phyloP scores from a whole-genome alignment of 2,888 invertebrate genomes.

The Eupeodes luniger region DNA sequence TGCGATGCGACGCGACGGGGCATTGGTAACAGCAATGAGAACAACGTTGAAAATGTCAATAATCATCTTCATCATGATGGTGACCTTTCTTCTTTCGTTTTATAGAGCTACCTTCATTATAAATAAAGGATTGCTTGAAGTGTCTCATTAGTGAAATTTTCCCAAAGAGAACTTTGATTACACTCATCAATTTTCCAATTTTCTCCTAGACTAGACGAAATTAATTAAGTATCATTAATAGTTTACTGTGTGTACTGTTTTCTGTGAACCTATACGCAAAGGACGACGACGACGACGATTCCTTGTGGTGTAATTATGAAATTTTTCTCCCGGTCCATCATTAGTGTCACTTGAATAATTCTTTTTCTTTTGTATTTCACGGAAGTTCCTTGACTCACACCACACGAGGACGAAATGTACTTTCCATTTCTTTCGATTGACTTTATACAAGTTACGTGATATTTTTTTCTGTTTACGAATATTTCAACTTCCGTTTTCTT shows the following conservation, averaged over 20 bases:
- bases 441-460: background rate
- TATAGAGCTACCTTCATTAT: background rate
- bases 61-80: constrained; percentile 10
- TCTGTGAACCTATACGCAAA: background rate
- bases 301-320: constrained; percentile 1
- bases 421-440: background rate
- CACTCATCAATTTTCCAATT: constrained; percentile 48
- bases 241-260: background rate
- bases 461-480: background rate
- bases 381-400: background rate
- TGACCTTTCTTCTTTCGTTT: background rate
- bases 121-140: constrained; percentile 29
- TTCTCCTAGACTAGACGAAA: constrained; percentile 46
- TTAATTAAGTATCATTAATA: constrained; percentile 46
- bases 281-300: background rate
- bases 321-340: background rate
- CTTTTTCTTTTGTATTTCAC: background rate
- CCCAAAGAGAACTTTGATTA: constrained; percentile 50
- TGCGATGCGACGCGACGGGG: too few relatives aligned
- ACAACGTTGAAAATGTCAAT: background rate
- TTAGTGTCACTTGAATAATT: constrained; percentile 1
- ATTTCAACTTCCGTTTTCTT: background rate
- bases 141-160: constrained; percentile 45
- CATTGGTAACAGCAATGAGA: too few relatives aligned
- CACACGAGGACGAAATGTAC: background rate